Base-by-base conservation (phyloP, 1,140 invertebrate genomes). In the Zaprionus taronus region DNA sequence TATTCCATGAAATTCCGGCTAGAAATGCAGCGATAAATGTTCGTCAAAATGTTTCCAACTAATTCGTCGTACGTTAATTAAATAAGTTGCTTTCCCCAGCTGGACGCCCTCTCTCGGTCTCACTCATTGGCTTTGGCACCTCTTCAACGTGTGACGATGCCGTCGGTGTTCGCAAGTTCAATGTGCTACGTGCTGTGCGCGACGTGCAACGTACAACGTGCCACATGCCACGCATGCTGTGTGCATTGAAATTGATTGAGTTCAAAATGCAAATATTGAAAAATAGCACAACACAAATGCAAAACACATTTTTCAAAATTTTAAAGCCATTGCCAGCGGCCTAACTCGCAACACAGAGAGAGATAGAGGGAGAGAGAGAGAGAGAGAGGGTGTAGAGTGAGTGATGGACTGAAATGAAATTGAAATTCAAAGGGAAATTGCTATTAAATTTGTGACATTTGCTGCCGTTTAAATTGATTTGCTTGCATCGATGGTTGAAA, bases 11-110 rank as follows among this genome's bases (percentile, higher is more conserved):
- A 65, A 65, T 60, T 44, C 15, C 56, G 15, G 15, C 12, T 47
- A 61, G 68, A 20, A 28, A 36, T 22, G 51, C 64, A 56, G 36
- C 24, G 14, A 47, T 57, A 56, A 56, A 72, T 72, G 53, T 36
- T 64, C 36, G 63, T 20, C 53, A 20, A 55, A 68, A 55, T 60
- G 64, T 49, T 51, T 65, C 34, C 2, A 67, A 41, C 31, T 58
- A 58, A 58, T 57, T 66, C 34, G n/a, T 31, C n/a, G 55, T 44
- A 44, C 64, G 60, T 68, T 67, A 72, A 72, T 72, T 72, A 72
- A 72, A 68, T 68, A 34, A 67, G 34, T 53, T 49, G 41, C 55
- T 51, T 26, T 17, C 31, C 49, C 47, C 26, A 41, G 38, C 38
- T 15, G 38, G 5, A 41, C 14, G 15, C 14, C 15, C 31, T 31